Base-by-base conservation (phyloP, 2,113 vertebrate species). In the Octodon degus region DNA sequence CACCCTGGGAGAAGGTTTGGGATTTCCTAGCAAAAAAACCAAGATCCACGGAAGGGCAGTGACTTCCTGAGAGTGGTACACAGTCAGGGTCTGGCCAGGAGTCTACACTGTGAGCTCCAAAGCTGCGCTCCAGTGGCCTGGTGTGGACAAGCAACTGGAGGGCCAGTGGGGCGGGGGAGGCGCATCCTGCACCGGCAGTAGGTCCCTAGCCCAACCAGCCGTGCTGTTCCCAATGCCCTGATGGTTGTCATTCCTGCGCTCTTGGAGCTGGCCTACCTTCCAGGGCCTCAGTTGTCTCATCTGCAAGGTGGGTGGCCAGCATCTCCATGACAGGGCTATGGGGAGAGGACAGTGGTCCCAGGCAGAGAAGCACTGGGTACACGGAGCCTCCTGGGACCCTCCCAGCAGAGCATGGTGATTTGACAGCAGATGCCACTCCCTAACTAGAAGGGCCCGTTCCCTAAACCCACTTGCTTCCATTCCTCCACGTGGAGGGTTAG, bases 11-110 rank as follows among this genome's bases (percentile, higher is more conserved):
- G 37, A 79, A 30, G 50, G 40, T 60, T 68, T 68, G 70, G 25
- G 32, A 65, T 85, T 96, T 94, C 27, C 93, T 91, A 81, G 83
- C 94, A 30, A 90, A 67, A 95, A 89, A 84, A 58, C 50, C 50
- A 67, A 84, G 84, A 58, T n/a, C 34, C 63, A 7, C 8, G 55
- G 20, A 62, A 27, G 24, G 30, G 85, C 77, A 74, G 34, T 58
- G 72, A 34, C 32, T 85, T 67, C 74, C 55, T 70, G 5, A 62
- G 74, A 32, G 27, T 34, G 60, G 43, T 53, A 30, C 81, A 14
- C 16, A 25, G 58, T 47, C 19, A 8, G 82, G n/a, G 47, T 24
- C 50, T 80, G 55, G 80, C 83, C 93, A 68, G 62, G 67, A 68
- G 65, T 92, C 27, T 62, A n/a, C 14, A 4, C 43, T 7, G 12